Conservation (phyloP, 2,797 vertebrate species). For the Menidia menidia region DNA sequence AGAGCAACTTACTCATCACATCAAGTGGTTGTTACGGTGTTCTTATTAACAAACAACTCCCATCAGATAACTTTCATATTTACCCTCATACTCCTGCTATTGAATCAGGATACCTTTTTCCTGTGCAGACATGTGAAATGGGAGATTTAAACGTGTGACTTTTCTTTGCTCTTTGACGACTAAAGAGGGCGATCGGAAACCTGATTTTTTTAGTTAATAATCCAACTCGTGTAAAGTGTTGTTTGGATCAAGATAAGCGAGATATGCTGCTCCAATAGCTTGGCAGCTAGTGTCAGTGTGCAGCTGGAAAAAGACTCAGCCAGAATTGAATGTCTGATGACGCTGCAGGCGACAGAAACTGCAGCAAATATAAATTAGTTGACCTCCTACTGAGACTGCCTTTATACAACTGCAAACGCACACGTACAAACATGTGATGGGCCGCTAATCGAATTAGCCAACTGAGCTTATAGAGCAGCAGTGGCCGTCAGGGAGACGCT, state of each 20-base stretch:
- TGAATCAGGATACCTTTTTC: no score
- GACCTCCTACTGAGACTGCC: conserved; percentile 12
- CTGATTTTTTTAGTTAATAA: not conserved
- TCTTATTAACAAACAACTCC: no score
- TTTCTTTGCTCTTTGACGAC: not conserved
- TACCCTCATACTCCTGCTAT: no score
- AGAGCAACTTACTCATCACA: no score
- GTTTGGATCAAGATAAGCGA: not conserved
- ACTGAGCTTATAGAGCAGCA: conserved; percentile 53
- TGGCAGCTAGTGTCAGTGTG: conserved; percentile 4
- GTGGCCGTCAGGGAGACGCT: conserved; percentile 44
- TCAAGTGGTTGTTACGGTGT: no score
- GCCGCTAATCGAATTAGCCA: conserved; percentile 59
- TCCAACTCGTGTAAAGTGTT: not conserved
- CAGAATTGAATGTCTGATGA: conserved; percentile 43
- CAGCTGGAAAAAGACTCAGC: not conserved
- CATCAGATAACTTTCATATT: no score
- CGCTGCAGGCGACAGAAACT: conserved; percentile 43
- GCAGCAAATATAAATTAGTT: conserved; percentile 20
- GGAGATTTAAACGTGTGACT: not conserved
- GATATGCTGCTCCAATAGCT: not conserved
- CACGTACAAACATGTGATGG: conserved; percentile 2
- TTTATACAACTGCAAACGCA: conserved; percentile 28
- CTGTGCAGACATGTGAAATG: no score
- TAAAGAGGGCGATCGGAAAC: not conserved